Evolutionary conservation across 2,113 vertebrate genomes (phyloP), one percentile per base, ranked within the genome.

Genomic region (Taxidea taxus): DNA sequence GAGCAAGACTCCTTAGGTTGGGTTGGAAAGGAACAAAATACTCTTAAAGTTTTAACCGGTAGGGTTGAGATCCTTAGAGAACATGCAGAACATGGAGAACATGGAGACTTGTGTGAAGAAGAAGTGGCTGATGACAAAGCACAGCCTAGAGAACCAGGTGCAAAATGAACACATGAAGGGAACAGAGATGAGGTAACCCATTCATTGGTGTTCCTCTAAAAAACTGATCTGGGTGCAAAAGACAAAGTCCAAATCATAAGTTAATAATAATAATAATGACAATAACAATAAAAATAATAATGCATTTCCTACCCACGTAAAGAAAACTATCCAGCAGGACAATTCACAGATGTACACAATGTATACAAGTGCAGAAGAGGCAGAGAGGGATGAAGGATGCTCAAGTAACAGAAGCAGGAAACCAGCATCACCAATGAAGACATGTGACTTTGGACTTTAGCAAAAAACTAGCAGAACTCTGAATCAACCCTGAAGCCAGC

Each of bases 111-210:
- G 39, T 94, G 90, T 66, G 44, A 72, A 54, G 91, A 95, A 86
- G 39, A 51, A 97, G 92, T 82, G 95, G 92, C 78, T 95, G 31
- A 89, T 83, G 87, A 88, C 56, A 88, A 87, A 95, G 42, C 20
- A 58, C 42, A 91, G 66, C 31, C 88, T 94, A 49, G 72, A 97
- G 62, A 97, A 92, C n/a, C 78, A 89, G 70, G 60, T n/a, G 51
- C 51, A 64, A 85, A 97, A 85, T 80, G 58, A 77, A 34, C 9
- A 62, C 27, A 80, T 20, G 75, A 80, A 58, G 21, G 31, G 42
- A 34, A 92, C 75, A 87, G 74, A 90, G 54, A 23, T n/a, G 15
- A 49, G 39, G 25, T 44, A 95, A 51, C 29, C n/a, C 91, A 37
- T 21, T 93, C 42, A 93, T 95, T 80, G 86, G 7, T 44, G 56